Evolutionary conservation across 92 coral and sea anemone genomes (phyloP).

Genomic region (Hydrozoanthus gracilis): DNA sequence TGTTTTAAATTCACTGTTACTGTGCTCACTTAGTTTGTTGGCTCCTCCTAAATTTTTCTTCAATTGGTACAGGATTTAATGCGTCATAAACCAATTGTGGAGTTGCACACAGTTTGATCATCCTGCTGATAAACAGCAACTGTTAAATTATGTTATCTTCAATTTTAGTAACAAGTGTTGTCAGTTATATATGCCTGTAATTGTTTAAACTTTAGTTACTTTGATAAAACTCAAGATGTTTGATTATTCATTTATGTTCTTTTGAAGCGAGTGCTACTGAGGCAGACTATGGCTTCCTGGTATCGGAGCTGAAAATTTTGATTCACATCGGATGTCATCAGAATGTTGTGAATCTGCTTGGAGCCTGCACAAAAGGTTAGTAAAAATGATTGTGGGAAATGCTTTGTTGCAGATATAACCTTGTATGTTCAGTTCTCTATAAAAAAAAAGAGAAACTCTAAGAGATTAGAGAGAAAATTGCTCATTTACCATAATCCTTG

Average conservation of each 20-base stretch:
- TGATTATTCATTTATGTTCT: not conserved
- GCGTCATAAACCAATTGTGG: no score
- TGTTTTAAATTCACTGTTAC: not conserved
- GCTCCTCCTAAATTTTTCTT: not conserved
- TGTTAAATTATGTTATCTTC: no score
- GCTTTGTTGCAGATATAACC: not conserved
- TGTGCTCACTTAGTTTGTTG: not conserved
- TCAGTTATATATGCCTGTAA: no score
- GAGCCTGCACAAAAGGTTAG: slow-evolving; percentile 97
- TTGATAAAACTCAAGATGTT: no score
- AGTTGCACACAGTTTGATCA: no score
- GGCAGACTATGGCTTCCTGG: slow-evolving; percentile 79
- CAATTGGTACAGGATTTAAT: no score
- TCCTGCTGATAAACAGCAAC: no score
- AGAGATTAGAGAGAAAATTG: not conserved
- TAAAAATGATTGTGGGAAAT: not conserved
- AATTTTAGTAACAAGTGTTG: no score
- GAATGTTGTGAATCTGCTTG: slow-evolving; percentile 95
- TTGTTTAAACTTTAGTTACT: no score
- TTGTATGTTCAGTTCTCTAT: no score
- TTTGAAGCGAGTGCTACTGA: slow-evolving; percentile 81
- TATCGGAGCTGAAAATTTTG: slow-evolving; percentile 91
- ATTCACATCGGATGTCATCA: slow-evolving; percentile 95
- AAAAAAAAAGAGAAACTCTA: no score
- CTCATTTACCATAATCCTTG: not conserved